Evolutionary conservation across 2,888 invertebrate genomes (phyloP), one percentile per base, ranked within the genome.

Genomic region (Brachypterus glaber): DNA sequence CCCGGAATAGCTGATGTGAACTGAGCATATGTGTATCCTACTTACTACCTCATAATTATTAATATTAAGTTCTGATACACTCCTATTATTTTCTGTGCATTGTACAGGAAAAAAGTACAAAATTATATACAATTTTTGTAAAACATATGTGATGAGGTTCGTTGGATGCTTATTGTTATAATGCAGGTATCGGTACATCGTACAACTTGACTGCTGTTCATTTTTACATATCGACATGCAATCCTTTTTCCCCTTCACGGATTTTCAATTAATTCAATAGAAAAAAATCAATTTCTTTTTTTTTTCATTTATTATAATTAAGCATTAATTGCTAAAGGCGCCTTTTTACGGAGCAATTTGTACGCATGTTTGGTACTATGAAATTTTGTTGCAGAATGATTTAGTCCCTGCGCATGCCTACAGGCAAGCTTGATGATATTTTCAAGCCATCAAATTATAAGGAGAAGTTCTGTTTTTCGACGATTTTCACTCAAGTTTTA

Each of bases 51-150:
- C 15, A 54, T 64, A 66, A 64, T 66, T 66, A 66, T 66, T 64
- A 59, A 64, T 64, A 66, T 65, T 65, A 64, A n/a, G 49, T 44
- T 47, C 46, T 54, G 51, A 27, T 27, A 27, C 60, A 54, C 61
- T 62, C 60, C 63, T 64, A 63, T 65, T 59, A 65, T 66, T 66
- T 65, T 55, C 59, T 58, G 60, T 60, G 60, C 64, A 62, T 62
- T 65, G 63, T 62, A 59, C 60, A 53, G 60, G 59, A 62, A 65
- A 62, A 64, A 56, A 58, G 55, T 58, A 59, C 51, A 47, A 63
- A 64, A 64, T 64, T 64, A 64, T 58, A 64, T 64, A 63, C 54
- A 62, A 63, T 64, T 63, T 63, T 62, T 62, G 57, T 55, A 54
- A 63, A 64, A 60, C 63, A 64, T 58, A 63, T 64, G 63, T 57